Conservation (phyloP, 2,797 vertebrate species). For the Nasua narica region DNA sequence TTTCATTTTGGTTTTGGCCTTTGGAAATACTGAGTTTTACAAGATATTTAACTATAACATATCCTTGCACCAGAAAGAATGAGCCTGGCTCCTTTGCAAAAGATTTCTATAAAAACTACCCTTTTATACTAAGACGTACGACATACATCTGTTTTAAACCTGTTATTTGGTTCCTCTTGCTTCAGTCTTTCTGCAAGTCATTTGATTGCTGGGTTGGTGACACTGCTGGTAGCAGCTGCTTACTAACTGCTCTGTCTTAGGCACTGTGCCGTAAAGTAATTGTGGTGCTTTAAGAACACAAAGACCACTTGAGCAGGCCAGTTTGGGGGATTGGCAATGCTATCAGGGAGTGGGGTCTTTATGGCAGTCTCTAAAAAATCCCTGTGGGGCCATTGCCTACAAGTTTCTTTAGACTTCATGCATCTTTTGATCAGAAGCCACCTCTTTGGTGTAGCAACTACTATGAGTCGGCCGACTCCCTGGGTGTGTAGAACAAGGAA, state of each 20-base stretch:
- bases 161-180: neutral
- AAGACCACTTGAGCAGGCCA: neutral
- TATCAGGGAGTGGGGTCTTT: neutral
- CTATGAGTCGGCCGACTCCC: neutral
- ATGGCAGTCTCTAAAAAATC: neutral
- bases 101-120: slow-evolving; percentile 28
- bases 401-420: neutral
- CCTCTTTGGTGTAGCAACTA: neutral
- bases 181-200: neutral
- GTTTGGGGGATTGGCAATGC: neutral
- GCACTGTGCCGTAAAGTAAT: neutral
- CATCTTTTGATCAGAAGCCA: slow-evolving; percentile 25
- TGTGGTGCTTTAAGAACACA: neutral
- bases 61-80: neutral
- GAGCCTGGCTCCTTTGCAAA: neutral
- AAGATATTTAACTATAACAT: neutral
- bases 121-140: neutral
- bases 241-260: neutral
- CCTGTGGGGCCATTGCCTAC: neutral
- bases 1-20: slow-evolving; percentile 8
- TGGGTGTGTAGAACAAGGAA: neutral
- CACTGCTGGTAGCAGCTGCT: neutral
- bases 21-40: neutral
- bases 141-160: neutral
- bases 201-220: neutral